Conservation (phyloP, 2,797 vertebrate species). For the Tenualosa ilisha region DNA sequence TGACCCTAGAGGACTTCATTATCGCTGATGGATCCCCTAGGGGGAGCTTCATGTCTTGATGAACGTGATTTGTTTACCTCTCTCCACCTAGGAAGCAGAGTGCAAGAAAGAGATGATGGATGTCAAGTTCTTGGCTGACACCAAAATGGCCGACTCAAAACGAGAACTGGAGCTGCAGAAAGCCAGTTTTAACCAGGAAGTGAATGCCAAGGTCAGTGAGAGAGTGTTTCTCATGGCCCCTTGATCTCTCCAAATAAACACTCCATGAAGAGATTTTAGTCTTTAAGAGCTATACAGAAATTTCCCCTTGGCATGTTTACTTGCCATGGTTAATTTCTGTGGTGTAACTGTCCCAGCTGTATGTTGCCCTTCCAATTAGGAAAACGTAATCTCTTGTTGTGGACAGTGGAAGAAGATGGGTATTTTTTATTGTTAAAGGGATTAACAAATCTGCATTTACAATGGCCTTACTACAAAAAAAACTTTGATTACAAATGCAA, state of each 20-base stretch:
- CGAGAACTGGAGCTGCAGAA: conserved; percentile 91
- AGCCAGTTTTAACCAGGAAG: conserved; percentile 89
- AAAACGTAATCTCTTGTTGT: background rate
- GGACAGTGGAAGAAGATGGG: background rate
- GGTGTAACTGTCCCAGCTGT: background rate
- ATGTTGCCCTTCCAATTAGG: background rate
- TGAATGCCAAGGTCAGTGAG: conserved; percentile 85
- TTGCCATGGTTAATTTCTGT: background rate
- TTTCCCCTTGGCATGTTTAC: background rate
- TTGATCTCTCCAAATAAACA: background rate
- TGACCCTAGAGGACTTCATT: background rate
- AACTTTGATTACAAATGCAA: background rate
- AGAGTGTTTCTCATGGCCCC: background rate
- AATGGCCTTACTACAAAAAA: background rate
- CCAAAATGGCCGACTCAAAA: conserved; percentile 92
- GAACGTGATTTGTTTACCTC: background rate
- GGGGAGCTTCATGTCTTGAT: background rate
- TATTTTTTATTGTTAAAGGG: background rate
- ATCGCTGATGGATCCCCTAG: background rate
- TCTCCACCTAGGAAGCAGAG: conserved; percentile 82
- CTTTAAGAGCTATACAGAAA: background rate
- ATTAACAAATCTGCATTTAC: background rate
- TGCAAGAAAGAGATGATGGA: conserved; percentile 94
- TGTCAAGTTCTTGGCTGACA: conserved; percentile 90
- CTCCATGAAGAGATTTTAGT: background rate